Evolutionary conservation across 1,140 invertebrate species (phyloP), one percentile per base, ranked within the genome.

Genomic region (Trissolcus basalis): DNA sequence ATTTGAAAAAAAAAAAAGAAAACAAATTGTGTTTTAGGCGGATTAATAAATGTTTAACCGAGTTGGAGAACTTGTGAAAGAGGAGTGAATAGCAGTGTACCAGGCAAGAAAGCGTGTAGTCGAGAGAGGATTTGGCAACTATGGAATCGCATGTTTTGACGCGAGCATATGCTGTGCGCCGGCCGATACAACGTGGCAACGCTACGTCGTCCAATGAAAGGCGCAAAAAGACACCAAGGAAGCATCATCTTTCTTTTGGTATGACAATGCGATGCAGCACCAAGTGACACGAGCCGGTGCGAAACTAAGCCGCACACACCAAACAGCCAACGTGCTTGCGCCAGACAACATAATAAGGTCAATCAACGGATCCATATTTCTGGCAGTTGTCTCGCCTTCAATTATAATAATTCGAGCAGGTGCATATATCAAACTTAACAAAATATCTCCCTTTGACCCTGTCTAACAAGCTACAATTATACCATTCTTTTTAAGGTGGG

Each of bases 341-440:
- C 76, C 77, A 78, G 68, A 80, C 76, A 10, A 3, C 32, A 78
- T 82, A 83, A 81, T 79, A 83, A 74, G 80, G 80, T 82, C 79
- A 81, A 79, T 60, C 65, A 60, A 69, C 75, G 81, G 77, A 82
- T 83, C 78, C 79, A 77, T 74, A 84, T 83, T 81, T 83, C 83
- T 83, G 78, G 78, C 78, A 78, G 64, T 79, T 53, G 72, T 27
- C 19, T 27, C 19, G 19, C 74, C 51, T 68, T 53, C n/a, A 44
- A 47, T 53, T 60, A 47, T 76, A 27, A 27, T 27, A 27, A 1
- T 27, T 27, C 45, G 9, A 33, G 47, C 48, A 71, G 60, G 60
- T 53, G 54, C 13, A 36, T 12, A 47, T 45, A 44, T 36, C 35
- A 19, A 12, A 41, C 49, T 27, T 2, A 9, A n/a, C 43, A 33